Percentiles rank a stretch among this genome's conserved stretches.
These are phyloP conservation scores for Sclerurus mexicanus DNA, from an alignment of 2,113 vertebrate species.

Conservation along the genomic window DNA sequence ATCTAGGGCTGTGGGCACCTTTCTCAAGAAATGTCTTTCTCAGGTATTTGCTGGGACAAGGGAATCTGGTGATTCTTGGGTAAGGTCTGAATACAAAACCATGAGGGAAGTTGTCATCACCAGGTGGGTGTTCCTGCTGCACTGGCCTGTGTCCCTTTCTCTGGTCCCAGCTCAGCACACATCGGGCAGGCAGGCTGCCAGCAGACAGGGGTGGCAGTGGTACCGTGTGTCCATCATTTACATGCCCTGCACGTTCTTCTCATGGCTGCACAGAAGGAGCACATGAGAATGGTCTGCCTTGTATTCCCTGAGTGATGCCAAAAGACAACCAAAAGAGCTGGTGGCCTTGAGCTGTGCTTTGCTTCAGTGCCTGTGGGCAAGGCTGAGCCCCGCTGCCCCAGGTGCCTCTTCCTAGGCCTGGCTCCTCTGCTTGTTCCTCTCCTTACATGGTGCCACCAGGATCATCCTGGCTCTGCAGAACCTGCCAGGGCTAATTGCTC, in stretches of 20 bases:
- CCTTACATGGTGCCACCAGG: background rate
- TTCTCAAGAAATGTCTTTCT: background rate
- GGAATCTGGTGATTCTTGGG: background rate
- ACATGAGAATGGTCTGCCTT: background rate
- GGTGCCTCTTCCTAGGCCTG: background rate
- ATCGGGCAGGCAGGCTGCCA: rapidly evolving
- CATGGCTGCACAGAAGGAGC: rapidly evolving
- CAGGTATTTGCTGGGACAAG: background rate
- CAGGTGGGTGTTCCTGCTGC: background rate
- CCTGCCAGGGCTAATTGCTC: background rate
- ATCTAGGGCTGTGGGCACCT: background rate
- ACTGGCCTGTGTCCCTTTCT: background rate
- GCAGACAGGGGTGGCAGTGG: rapidly evolving
- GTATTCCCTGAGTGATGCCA: rapidly evolving
- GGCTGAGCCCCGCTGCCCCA: rapidly evolving
- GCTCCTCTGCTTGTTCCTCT: background rate
- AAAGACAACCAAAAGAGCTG: background rate
- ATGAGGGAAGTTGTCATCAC: background rate
- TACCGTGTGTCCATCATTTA: rapidly evolving
- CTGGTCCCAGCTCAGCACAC: rapidly evolving
- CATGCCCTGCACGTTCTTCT: rapidly evolving
- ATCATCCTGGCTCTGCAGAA: background rate
- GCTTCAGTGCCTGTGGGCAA: rapidly evolving
- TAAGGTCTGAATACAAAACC: background rate
- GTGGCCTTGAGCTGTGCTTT: background rate